Percentiles rank a stretch among this genome's conserved stretches.
These are phyloP conservation scores for Cremastinae sp. DNA, from an alignment of 2,888 invertebrate genomes.

Conservation along the genomic window DNA sequence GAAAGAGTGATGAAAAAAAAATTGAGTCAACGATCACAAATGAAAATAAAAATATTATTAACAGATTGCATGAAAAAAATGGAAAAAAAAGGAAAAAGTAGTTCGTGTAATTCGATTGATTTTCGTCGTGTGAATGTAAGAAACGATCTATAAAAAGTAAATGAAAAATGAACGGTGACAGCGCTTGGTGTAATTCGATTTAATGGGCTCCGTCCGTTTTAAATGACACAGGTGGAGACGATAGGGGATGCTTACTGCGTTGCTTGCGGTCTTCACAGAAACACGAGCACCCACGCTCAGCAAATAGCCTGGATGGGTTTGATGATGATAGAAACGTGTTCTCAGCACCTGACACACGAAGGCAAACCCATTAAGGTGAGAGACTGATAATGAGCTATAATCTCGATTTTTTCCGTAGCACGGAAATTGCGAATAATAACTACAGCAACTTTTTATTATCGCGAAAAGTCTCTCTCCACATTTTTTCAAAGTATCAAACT, in stretches of 20 bases:
- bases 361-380: conserved; percentile 93
- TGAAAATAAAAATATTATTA: background rate
- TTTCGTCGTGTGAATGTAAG: too few relatives aligned
- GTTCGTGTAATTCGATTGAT: too few relatives aligned
- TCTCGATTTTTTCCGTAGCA: too few relatives aligned
- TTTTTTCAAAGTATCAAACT: too few relatives aligned
- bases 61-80: background rate
- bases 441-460: too few relatives aligned
- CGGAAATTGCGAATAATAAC: too few relatives aligned
- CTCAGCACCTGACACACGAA: conserved; percentile 93
- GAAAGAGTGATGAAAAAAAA: too few relatives aligned
- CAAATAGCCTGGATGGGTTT: conserved; percentile 98
- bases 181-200: background rate
- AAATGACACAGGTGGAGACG: conserved; percentile 89
- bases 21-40: too few relatives aligned
- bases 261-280: conserved; percentile 94
- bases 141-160: too few relatives aligned
- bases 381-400: too few relatives aligned
- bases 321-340: conserved; percentile 95
- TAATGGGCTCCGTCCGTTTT: background rate
- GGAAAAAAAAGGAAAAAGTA: conserved; percentile 1
- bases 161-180: background rate
- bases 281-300: conserved; percentile 93
- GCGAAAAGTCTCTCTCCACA: too few relatives aligned
- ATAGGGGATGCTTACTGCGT: conserved; percentile 98